Base-by-base conservation (phyloP, 2,113 vertebrate species). In the Paratilapia polleni region DNA sequence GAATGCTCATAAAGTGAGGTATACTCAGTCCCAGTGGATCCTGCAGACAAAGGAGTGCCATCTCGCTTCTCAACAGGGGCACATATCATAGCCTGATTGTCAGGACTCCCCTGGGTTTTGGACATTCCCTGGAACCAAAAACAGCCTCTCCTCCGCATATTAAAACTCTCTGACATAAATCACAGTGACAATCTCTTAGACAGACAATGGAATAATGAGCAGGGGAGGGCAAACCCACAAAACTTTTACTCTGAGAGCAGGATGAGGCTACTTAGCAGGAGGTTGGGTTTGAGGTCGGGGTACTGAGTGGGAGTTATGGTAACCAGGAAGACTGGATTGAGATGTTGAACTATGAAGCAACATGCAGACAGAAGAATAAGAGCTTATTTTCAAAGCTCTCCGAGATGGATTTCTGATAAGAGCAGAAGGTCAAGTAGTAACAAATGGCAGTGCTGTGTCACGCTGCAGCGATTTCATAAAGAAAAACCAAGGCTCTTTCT, bases 131-230 rank as follows among this genome's bases (percentile, higher is more conserved):
- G 36, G 73, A 87, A 90, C 83, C 47, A 81, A 82, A 88, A 85
- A 80, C 66, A 87, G 80, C 77, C 84, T 84, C 83, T 77, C 83
- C 84, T 82, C 78, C 31, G 87, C 91, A 91, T 89, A 93, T 93
- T 93, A 93, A 93, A 93, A 83, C 60, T 73, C 86, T 77, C 78
- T 84, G 90, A 92, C 90, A 92, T 94, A 88, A 90, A 93, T 94
- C 92, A 91, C 88, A 83, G 88, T 78, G 92, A 92, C 93, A 90
- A 91, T 90, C 81, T 87, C 77, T 87, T 52, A 86, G 89, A 90
- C 84, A 88, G 87, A 94, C 92, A 87, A 90, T 80, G 38, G 82
- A 90, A 86, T 91, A 93, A 94, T 36, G 84, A 91, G 85, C 74
- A 31, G 61, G 57, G 76, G 82, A 89, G 80, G 90, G 85, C 84